These are phyloP conservation scores for Palloptera scutellata DNA, from an alignment of 2,888 invertebrate genomes.

Conservation along the genomic window DNA sequence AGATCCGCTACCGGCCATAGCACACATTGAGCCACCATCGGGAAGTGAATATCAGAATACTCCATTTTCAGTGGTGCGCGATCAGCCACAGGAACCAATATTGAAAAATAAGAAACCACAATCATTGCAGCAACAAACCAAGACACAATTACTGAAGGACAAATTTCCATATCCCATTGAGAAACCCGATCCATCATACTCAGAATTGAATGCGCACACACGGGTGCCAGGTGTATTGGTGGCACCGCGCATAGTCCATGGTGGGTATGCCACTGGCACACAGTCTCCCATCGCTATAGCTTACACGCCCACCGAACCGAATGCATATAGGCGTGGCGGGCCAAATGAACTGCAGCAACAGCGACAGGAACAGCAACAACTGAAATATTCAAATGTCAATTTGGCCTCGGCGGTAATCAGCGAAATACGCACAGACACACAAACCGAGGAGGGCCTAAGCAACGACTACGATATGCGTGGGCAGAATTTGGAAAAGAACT, in stretches of 20 bases:
- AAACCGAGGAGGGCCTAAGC: conserved; percentile 55
- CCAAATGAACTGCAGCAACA: conserved; percentile 35
- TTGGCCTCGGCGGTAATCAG: conserved; percentile 65
- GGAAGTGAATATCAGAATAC: conserved; percentile 63
- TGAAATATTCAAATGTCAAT: conserved; percentile 65
- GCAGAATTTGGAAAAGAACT: conserved; percentile 65
- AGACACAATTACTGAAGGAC: conserved; percentile 60
- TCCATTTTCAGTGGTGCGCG: conserved; percentile 62
- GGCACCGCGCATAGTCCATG: conserved; percentile 65
- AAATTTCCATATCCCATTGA: conserved; percentile 74
- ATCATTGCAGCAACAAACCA: conserved; percentile 53
- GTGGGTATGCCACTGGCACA: conserved; percentile 61
- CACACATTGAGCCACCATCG: conserved; percentile 47
- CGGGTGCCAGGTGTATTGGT: conserved; percentile 59
- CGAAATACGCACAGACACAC: conserved; percentile 63
- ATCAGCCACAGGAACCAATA: conserved; percentile 65
- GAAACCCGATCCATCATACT: conserved; percentile 67
- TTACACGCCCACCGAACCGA: conserved; percentile 70
- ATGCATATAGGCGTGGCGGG: conserved; percentile 44
- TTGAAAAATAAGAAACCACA: conserved; percentile 61
- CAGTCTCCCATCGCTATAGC: conserved; percentile 73
- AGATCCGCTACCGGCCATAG: conserved; percentile 43
- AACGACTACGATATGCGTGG: conserved; percentile 60
- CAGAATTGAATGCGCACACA: conserved; percentile 52
- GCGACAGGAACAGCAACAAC: conserved; percentile 27